A percentile compares a stretch with the other conserved stretches of the same genome.
These are phyloP conservation scores for Cirrhinus mrigala DNA, from an alignment of 2,797 vertebrate genomes.

Conservation along the genomic window DNA sequence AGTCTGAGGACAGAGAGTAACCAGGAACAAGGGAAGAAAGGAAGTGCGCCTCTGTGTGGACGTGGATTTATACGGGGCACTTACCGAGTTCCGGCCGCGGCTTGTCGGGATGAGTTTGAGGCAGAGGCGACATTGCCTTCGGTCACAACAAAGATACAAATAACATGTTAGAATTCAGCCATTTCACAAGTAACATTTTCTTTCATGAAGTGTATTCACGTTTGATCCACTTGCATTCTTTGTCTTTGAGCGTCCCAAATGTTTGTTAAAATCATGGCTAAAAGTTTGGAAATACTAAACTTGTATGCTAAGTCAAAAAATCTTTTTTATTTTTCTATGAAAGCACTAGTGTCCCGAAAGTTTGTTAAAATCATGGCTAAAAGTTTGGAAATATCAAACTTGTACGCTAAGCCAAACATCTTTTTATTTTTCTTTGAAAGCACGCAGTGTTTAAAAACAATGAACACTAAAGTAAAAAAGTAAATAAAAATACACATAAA, in stretches of 20 bases:
- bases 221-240: neutral
- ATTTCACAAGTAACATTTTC: conserved; percentile 6
- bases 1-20: neutral
- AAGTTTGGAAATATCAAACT: neutral
- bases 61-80: conserved; percentile 8
- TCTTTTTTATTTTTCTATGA: neutral
- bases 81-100: conserved; percentile 62
- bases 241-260: neutral
- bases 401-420: neutral
- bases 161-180: neutral
- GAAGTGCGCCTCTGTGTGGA: neutral
- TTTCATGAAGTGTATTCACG: too few species aligned
- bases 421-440: neutral
- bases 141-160: neutral
- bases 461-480: neutral
- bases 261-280: neutral
- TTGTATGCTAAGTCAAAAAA: too few species aligned
- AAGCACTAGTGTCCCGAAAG: neutral
- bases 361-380: neutral
- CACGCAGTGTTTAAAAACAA: neutral
- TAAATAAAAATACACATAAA: neutral
- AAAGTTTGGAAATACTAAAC: neutral
- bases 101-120: conserved; percentile 74
- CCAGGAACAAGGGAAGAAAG: too few species aligned
- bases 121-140: conserved; percentile 88